Evolutionary conservation across 2,888 invertebrate species (phyloP).

Genomic region (Leptogaster cylindrica): DNA sequence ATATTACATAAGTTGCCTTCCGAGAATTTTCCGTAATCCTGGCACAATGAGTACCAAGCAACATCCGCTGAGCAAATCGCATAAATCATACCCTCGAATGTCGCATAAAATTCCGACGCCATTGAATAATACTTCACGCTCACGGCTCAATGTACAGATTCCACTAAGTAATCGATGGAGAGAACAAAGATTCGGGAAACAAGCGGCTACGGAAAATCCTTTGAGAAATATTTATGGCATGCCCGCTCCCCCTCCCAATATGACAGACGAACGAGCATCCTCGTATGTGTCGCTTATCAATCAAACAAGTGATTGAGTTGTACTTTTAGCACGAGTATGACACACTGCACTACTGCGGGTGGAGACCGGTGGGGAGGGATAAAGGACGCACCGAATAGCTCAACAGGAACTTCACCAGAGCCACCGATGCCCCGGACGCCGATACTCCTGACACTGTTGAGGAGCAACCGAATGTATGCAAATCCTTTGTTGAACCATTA

Average conservation of each 20-base stretch:
- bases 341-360: background rate
- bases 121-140: constrained; percentile 36
- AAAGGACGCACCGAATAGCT: constrained; percentile 26
- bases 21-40: constrained; percentile 23
- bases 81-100: constrained; percentile 27
- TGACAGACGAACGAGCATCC: no score
- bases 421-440: background rate
- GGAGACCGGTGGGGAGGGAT: background rate
- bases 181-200: constrained; percentile 27
- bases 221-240: constrained; percentile 23
- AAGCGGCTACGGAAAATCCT: constrained; percentile 25
- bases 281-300: constrained; percentile 17
- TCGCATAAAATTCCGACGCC: constrained; percentile 27
- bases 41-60: background rate
- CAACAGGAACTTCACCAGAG: background rate
- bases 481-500: constrained; percentile 38
- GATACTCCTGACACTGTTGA: constrained; percentile 6
- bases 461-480: constrained; percentile 23
- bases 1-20: constrained; percentile 26
- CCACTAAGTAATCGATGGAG: constrained; percentile 27
- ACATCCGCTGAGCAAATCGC: constrained; percentile 8
- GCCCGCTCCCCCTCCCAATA: background rate
- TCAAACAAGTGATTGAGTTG: constrained; percentile 34
- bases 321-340: constrained; percentile 23
- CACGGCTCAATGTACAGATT: constrained; percentile 30